Evolutionary conservation across 2,888 invertebrate species (phyloP).

Genomic region (Philaethria dido): DNA sequence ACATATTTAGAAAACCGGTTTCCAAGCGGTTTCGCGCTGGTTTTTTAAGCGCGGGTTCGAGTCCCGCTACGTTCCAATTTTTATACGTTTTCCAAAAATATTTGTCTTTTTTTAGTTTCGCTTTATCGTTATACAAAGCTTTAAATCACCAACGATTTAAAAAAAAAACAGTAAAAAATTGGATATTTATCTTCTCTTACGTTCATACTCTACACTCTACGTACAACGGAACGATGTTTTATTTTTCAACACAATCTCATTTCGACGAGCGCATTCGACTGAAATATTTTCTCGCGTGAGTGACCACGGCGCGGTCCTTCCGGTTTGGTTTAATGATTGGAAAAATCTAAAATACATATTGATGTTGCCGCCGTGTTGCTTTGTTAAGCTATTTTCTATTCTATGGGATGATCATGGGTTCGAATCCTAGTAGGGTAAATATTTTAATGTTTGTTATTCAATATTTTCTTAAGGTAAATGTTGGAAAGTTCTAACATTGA

Average conservation of each 20-base stretch:
- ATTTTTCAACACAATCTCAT: conserved; percentile 46
- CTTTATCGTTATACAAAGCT: too few species aligned
- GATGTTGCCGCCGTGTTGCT: background rate
- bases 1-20: too few species aligned
- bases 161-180: too few species aligned
- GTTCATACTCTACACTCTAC: background rate
- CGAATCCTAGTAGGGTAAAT: background rate
- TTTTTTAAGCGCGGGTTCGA: too few species aligned
- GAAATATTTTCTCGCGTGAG: conserved; percentile 45
- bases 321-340: conserved; percentile 35
- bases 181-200: background rate
- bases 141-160: too few species aligned
- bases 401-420: background rate
- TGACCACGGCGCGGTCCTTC: conserved; percentile 41
- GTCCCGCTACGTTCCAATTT: too few species aligned
- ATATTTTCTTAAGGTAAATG: too few species aligned
- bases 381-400: background rate
- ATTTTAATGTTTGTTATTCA: too few species aligned
- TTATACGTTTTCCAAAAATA: too few species aligned
- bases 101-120: too few species aligned
- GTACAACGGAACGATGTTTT: conserved; percentile 35
- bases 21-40: too few species aligned
- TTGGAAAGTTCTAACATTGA: too few species aligned
- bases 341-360: conserved; percentile 30
- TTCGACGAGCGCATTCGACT: conserved; percentile 43